Evolutionary conservation across 2,113 vertebrate genomes (phyloP).

Genomic region (Protomyctophum bolini): DNA sequence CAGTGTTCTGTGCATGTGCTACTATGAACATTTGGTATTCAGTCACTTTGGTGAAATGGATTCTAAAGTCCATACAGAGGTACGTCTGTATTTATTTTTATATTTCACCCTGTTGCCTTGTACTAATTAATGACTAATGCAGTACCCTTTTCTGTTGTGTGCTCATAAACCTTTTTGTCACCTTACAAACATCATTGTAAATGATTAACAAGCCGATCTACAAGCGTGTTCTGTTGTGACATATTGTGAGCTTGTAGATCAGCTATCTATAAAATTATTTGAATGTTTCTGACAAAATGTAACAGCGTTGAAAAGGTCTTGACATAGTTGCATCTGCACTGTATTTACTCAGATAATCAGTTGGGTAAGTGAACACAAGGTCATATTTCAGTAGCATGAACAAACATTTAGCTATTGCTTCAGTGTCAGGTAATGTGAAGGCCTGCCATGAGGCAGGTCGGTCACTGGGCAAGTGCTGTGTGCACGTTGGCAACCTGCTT

Average conservation of each 20-base stretch:
- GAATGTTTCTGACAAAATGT: background rate
- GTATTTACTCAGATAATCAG: constrained; percentile 71
- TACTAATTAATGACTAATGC: background rate
- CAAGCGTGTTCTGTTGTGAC: too few species aligned
- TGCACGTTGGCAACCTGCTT: constrained; percentile 55
- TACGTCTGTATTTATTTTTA: background rate
- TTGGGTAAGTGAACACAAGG: constrained; percentile 70
- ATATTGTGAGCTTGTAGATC: too few species aligned
- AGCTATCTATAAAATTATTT: background rate
- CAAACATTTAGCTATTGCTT: constrained; percentile 83
- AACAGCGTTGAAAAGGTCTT: constrained; percentile 2
- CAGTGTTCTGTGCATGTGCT: constrained; percentile 3
- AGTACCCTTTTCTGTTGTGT: background rate
- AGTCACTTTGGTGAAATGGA: background rate
- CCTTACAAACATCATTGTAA: background rate
- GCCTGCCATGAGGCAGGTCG: constrained; percentile 56
- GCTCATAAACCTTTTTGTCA: background rate
- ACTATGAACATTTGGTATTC: constrained; percentile 1
- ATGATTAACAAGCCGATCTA: too few species aligned
- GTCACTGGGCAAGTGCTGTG: constrained; percentile 58
- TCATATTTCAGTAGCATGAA: constrained; percentile 66
- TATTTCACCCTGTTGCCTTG: background rate
- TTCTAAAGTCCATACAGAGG: constrained; percentile 24
- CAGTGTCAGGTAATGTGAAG: constrained; percentile 72
- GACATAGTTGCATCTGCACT: constrained; percentile 47